Conservation (phyloP, 1,140 invertebrate genomes). For the Medauroidea extradentata region DNA sequence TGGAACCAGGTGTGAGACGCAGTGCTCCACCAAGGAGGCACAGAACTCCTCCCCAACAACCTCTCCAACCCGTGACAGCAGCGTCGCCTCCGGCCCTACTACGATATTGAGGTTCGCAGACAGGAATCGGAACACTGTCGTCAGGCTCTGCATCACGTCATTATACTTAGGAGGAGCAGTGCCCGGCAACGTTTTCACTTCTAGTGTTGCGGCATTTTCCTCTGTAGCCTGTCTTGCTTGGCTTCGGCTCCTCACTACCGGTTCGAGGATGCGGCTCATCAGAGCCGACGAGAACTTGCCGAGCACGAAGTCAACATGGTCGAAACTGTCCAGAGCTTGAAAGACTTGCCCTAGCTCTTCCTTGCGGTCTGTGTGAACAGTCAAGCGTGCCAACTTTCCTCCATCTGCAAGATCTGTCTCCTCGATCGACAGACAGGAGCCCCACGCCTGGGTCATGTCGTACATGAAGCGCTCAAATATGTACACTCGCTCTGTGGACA, state of each 20-base stretch:
- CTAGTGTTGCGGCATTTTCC: slow-evolving; percentile 42
- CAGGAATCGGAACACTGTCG: slow-evolving; percentile 55
- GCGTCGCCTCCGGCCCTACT: slow-evolving; percentile 45
- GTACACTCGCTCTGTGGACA: too few species aligned
- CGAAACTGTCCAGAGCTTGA: slow-evolving; percentile 45
- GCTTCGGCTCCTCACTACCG: slow-evolving; percentile 51
- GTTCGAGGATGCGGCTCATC: slow-evolving; percentile 48
- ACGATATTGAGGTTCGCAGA: slow-evolving; percentile 52
- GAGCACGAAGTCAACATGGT: slow-evolving; percentile 45
- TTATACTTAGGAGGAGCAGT: slow-evolving; percentile 49
- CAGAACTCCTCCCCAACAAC: slow-evolving; percentile 58
- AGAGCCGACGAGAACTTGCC: slow-evolving; percentile 49
- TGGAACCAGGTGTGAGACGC: slow-evolving; percentile 70
- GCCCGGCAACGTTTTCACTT: slow-evolving; percentile 43
- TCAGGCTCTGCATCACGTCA: slow-evolving; percentile 56
- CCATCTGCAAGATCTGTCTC: slow-evolving; percentile 18
- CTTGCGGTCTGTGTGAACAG: slow-evolving; percentile 38
- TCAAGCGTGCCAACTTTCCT: slow-evolving; percentile 23
- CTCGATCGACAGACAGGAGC: slow-evolving; percentile 42
- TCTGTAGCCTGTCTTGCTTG: slow-evolving; percentile 40
- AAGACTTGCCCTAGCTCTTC: slow-evolving; percentile 45
- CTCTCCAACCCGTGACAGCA: slow-evolving; percentile 58
- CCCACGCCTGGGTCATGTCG: slow-evolving; percentile 46
- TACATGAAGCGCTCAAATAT: slow-evolving; percentile 40
- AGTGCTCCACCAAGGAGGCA: slow-evolving; percentile 64